These are phyloP conservation scores for Nephrocerus scutellatus DNA, from an alignment of 2,888 invertebrate species.

Conservation along the genomic window DNA sequence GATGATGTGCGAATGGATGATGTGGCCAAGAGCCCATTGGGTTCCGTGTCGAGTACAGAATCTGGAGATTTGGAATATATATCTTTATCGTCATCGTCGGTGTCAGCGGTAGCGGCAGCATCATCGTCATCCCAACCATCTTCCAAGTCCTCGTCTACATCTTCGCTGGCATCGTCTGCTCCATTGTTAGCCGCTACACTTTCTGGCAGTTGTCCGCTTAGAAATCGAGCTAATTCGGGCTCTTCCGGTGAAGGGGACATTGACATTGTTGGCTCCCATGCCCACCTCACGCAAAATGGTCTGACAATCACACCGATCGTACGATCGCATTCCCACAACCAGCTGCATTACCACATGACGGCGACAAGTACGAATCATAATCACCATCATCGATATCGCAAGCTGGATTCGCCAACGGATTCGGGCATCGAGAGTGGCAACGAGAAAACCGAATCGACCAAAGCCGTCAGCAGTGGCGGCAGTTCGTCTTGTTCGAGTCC, in stretches of 20 bases:
- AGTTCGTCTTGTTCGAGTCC: slow-evolving; percentile 81
- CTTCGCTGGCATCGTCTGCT: slow-evolving; percentile 63
- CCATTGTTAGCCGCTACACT: slow-evolving; percentile 69
- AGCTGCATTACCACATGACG: slow-evolving; percentile 19
- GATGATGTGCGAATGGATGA: slow-evolving; percentile 69
- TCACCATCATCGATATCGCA: slow-evolving; percentile 62
- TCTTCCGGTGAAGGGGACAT: slow-evolving; percentile 64
- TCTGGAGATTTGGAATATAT: slow-evolving; percentile 63
- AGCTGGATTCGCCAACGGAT: slow-evolving; percentile 85
- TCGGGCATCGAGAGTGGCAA: slow-evolving; percentile 91
- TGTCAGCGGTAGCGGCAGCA: slow-evolving; percentile 3
- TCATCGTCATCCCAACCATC: slow-evolving; percentile 30
- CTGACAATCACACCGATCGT: slow-evolving; percentile 65
- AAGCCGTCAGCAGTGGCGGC: slow-evolving; percentile 64
- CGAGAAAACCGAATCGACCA: slow-evolving; percentile 70
- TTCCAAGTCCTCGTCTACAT: slow-evolving; percentile 25
- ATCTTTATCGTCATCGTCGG: slow-evolving; percentile 32
- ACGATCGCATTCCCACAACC: slow-evolving; percentile 37
- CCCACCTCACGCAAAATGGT: slow-evolving; percentile 65
- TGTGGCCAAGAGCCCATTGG: slow-evolving; percentile 75
- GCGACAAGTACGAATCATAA: slow-evolving; percentile 31
- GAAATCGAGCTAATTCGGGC: slow-evolving; percentile 69
- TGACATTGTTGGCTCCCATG: slow-evolving; percentile 55
- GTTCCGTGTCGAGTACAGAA: slow-evolving; percentile 83
- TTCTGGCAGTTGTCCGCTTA: slow-evolving; percentile 63